phyloP scores from a whole-genome alignment of 2,888 invertebrate genomes.

The Eretmocerus hayati region DNA sequence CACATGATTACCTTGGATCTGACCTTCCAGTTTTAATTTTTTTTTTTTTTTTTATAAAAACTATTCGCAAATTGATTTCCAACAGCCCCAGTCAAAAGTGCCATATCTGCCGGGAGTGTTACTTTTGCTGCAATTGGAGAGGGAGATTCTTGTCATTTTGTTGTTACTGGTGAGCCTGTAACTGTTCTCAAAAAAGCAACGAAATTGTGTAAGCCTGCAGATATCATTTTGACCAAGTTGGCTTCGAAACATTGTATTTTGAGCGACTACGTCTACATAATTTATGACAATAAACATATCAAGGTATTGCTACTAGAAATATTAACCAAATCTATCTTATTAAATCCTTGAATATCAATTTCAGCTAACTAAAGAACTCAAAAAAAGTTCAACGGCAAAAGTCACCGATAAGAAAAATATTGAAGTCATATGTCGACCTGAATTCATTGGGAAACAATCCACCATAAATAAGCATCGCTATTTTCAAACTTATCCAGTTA shows the following conservation, averaged over 20 bases:
- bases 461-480: neutral
- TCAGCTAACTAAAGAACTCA: neutral
- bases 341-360: neutral
- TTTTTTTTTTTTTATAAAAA: too few relatives aligned
- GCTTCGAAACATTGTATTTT: slow-evolving; percentile 55
- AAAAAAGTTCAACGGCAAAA: neutral
- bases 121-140: slow-evolving; percentile 53
- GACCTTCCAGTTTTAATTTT: too few relatives aligned
- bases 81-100: slow-evolving; percentile 47
- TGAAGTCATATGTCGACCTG: neutral
- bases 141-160: slow-evolving; percentile 50
- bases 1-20: too few relatives aligned
- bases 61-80: too few relatives aligned
- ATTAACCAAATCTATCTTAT: too few relatives aligned
- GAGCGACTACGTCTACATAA: slow-evolving; percentile 47
- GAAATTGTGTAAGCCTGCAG: slow-evolving; percentile 50
- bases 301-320: slow-evolving; percentile 43
- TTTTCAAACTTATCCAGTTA: neutral
- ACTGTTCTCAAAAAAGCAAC: slow-evolving; percentile 52
- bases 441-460: neutral
- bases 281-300: slow-evolving; percentile 44
- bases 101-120: slow-evolving; percentile 55
- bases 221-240: slow-evolving; percentile 51
- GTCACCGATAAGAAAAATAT: neutral
- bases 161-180: slow-evolving; percentile 53